Base-by-base conservation (phyloP, 2,797 vertebrate species). In the Phoebastria nigripes region DNA sequence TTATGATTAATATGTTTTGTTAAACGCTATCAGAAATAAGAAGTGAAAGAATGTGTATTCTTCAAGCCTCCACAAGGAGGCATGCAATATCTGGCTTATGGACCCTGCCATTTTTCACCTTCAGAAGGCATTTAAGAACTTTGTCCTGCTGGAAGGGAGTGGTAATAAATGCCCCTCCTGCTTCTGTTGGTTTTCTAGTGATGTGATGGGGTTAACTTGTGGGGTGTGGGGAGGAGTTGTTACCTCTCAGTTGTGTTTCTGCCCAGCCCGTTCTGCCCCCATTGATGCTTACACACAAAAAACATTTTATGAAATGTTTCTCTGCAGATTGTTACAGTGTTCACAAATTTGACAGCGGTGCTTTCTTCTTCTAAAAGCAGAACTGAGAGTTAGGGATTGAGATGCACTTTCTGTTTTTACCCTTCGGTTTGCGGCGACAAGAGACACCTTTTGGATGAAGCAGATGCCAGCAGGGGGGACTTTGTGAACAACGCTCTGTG, bases 341-440 rank as follows among this genome's bases (percentile, higher is more conserved):
- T 67, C 39, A 5, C 28, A 33, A 0, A 37, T 46, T 42, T 44
- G 42, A 18, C 66, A 31, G 33, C 0, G 0, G 2, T 28, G 31
- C 19, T 35, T 87, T 83, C 33, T 44, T n/a, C 25, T 86, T 59
- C 11, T 61, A 8, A 79, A 90, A 89, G 24, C 63, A 84, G 78
- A 90, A 82, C 9, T 6, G 47, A 42, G 24, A 74, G 15, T 46
- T 17, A 16, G 63, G 69, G 42, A 24, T 42, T 13, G 87, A 81
- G 61, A 42, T 33, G 44, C 7, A 6, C 5, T 12, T 65, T 62
- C 46, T 1, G 1, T 7, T 65, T 62, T 52, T 15, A 47, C 9
- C 20, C 14, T 58, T 71, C 3, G 9, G 15, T 77, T 78, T 78
- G 49, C 63, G 76, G 41, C 46, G 51, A 1, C 12, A 2, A 9